Base-by-base conservation (phyloP, 2,113 vertebrate genomes). In the Clarias magur region DNA sequence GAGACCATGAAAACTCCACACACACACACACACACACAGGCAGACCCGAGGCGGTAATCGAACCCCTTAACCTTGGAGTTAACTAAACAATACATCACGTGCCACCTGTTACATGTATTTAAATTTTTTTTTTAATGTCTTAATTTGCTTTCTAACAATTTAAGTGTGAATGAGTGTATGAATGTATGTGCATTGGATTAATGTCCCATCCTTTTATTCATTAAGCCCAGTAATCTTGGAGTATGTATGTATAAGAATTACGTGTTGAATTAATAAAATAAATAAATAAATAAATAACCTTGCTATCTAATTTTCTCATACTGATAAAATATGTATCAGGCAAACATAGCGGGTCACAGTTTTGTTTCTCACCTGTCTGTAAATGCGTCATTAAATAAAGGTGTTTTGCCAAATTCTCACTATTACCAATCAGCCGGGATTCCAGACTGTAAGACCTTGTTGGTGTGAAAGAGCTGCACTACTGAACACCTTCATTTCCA, bases 371-470 rank as follows among this genome's bases (percentile, higher is more conserved):
- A 70, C 21, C 48, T 82, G 67, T 82, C 68, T 48, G 60, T 81
- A 67, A 84, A 83, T 82, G 27, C 30, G 54, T 85, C 62, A 87
- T 88, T 85, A 85, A 73, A 75, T 65, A 79, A 68, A 56, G n/a
- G 67, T 68, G 53, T 59, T 85, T 73, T 83, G n/a, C 70, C 63
- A 88, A 82, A 83, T 86, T 63, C 42, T 48, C 70, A 83, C 84
- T n/a, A 63, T 84, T 42, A 60, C 68, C 17, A 86, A 56, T 63
- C 79, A 30, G 27, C 68, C 78, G 56, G 19, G 34, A 56, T 7
- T 63, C 68, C 63, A 80, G 30, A 83, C 57, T 86, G 42, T 86
- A 59, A 65, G 12, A 60, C 23, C 17, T 57, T 59, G 56, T 1
- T 85, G 84, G 57, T 65, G 84, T 42, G 60, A 48, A 78, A 63